Evolutionary conservation across 2,113 vertebrate genomes (phyloP).

Genomic region (Gadus chalcogrammus): DNA sequence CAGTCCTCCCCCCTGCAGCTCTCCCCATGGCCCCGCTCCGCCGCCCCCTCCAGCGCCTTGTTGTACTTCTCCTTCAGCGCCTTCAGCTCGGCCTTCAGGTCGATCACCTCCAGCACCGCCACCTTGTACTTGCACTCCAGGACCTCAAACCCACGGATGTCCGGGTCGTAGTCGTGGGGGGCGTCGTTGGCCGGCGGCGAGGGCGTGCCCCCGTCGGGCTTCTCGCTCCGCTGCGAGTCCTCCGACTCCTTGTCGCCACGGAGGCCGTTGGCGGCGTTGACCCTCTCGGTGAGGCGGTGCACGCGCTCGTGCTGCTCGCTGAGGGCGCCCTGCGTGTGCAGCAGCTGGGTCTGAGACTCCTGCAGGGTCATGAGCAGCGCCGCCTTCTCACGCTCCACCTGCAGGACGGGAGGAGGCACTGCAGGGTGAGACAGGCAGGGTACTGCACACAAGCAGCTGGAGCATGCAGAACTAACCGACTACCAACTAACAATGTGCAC

Average conservation of each 20-base stretch:
- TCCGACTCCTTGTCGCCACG: slow-evolving; percentile 83
- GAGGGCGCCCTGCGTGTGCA: slow-evolving; percentile 93
- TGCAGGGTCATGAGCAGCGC: slow-evolving; percentile 87
- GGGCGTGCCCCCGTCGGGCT: slow-evolving; percentile 66
- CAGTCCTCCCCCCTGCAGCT: slow-evolving; percentile 56
- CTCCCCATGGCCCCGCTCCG: slow-evolving; percentile 78
- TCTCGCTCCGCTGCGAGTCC: slow-evolving; percentile 81
- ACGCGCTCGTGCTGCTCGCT: slow-evolving; percentile 87
- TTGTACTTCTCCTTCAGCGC: slow-evolving; percentile 94
- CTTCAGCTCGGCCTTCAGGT: slow-evolving; percentile 96
- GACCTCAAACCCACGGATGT: slow-evolving; percentile 88
- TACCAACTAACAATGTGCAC: too few species aligned
- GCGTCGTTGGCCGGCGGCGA: slow-evolving; percentile 45
- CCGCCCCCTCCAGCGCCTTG: slow-evolving; percentile 86
- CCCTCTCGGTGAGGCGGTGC: slow-evolving; percentile 85
- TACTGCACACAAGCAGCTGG: too few species aligned
- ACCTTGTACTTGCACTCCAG: slow-evolving; percentile 97
- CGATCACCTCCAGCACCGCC: slow-evolving; percentile 94
- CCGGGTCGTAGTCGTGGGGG: slow-evolving; percentile 79
- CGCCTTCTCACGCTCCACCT: slow-evolving; percentile 95
- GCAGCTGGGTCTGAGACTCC: slow-evolving; percentile 92
- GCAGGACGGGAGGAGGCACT: slow-evolving; percentile 33
- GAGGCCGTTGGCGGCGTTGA: slow-evolving; percentile 81
- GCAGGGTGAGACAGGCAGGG: background rate
- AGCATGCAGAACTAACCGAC: too few species aligned